Conservation (phyloP, 2,888 invertebrate genomes). For the Parthenolecanium corni region DNA sequence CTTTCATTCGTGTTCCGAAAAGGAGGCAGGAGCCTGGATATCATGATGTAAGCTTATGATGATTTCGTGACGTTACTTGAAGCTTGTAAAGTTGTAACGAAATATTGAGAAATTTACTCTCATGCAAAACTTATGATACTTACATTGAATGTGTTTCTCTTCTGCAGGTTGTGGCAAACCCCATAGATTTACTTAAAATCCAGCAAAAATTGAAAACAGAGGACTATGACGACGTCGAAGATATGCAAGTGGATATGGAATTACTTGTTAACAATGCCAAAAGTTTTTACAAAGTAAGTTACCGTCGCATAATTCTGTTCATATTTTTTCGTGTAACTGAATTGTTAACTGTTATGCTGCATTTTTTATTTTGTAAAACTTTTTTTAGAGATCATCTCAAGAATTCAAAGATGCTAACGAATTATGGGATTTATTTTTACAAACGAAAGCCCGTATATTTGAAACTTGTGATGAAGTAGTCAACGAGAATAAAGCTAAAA, state of each 20-base stretch:
- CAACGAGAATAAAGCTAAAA: constrained; percentile 43
- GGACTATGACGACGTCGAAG: constrained; percentile 88
- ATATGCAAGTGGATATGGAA: constrained; percentile 79
- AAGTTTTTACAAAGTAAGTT: constrained; percentile 69
- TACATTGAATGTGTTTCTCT: constrained; percentile 34
- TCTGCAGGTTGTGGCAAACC: constrained; percentile 68
- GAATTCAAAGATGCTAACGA: constrained; percentile 85
- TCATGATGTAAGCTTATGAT: constrained; percentile 50
- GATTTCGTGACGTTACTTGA: no score
- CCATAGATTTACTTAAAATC: constrained; percentile 88
- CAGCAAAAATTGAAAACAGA: constrained; percentile 96
- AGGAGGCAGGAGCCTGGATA: constrained; percentile 82
- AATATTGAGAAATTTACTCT: no score
- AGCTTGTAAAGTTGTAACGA: no score
- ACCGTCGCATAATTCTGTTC: not conserved
- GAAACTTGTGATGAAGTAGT: constrained; percentile 39
- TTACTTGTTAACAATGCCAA: constrained; percentile 88
- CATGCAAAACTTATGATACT: not conserved
- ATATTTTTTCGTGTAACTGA: not conserved
- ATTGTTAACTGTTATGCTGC: not conserved
- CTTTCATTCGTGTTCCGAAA: constrained; percentile 89
- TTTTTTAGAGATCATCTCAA: constrained; percentile 52
- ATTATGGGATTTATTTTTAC: constrained; percentile 69
- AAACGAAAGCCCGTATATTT: constrained; percentile 37
- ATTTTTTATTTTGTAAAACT: not conserved